Evolutionary conservation across 1,140 invertebrate species (phyloP), one percentile per base, ranked within the genome.

Genomic region (Pantala flavescens): DNA sequence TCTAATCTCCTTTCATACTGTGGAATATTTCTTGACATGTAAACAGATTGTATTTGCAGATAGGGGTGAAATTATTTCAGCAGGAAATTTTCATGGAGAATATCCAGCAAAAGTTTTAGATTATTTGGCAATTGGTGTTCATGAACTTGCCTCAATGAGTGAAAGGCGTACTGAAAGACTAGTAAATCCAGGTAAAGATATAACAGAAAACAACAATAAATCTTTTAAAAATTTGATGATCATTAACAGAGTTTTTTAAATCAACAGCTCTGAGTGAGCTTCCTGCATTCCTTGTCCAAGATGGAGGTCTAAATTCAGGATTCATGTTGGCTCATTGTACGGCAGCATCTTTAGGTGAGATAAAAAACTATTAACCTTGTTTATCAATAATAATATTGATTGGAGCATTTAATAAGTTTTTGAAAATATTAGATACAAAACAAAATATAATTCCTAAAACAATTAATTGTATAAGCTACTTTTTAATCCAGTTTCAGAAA

Each of bases 251-350:
- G 12, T 19, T 63, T 7, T 63, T 63, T 70, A 72, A 23, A 77
- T 74, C 78, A 79, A 71, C 78, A 88, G 88, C 87, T 63, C 81
- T 88, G 70, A 89, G 88, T 79, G 88, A 88, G 77, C 78, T 90
- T 3, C 91, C 90, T 7, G 88, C 90, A 0, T 92, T 92, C 80
- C 80, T 92, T 42, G 88, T 89, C 0, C 84, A 86, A 77, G 87
- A 91, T 71, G 90, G 90, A 36, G 90, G 90, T 0, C 83, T 92
- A 0, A 92, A 92, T 80, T 91, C 90, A 14, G 90, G 90, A 3
- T 91, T 92, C 79, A 92, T 92, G 90, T 84, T 91, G 49, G 89
- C 90, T 23, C 90, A 92, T 80, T 89, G 89, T 77, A 91, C 90
- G 14, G 90, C 90, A 3, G 90, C 90, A 23, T 81, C 90, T 63